Base-by-base conservation (phyloP, 2,113 vertebrate species). In the Eurystomus gularis region DNA sequence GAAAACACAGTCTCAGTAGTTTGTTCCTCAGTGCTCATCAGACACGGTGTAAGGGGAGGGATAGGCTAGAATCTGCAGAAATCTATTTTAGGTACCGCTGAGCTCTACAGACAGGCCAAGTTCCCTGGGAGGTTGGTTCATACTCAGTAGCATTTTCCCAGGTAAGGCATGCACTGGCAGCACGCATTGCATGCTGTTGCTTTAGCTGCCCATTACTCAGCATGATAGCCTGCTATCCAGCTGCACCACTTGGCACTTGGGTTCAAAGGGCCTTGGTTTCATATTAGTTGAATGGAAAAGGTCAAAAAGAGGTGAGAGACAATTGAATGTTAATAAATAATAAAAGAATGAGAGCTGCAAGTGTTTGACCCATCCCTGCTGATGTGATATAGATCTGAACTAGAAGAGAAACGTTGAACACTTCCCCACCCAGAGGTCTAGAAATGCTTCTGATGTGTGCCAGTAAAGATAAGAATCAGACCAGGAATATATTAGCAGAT, bases 321-420 rank as follows among this genome's bases (percentile, higher is more conserved):
- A 94, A 90, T 42, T 86, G 65, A 70, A 92, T 80, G 76, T 77
- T 92, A 71, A 90, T 93, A 92, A 95, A 92, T 95, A 92, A 88
- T 90, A 84, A 68, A 82, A 58, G 76, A 90, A 90, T 37, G 72
- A 81, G 65, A 75, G n/a, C 65, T 94, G 76, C 39, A 78, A 86
- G 82, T 73, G 48, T 93, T 93, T 96, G 96, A 93, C 88, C 87
- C 57, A 55, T 93, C 52, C 52, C 52, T 95, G 57, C 69, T 96
- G 86, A 91, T 81, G 73, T 91, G 80, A 90, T 96, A 88, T 83
- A 6, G 40, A 90, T 92, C 88, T 93, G 85, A 89, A 94, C 57
- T 82, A 76, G 78, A 95, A 96, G 86, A 76, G 78, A 95, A 96
- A 88, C 66, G 72, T 66, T 86, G 95, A 90, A 78, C 18, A 29